Conservation (phyloP, 1,140 invertebrate species). For the Cheumatopsyche charites region DNA sequence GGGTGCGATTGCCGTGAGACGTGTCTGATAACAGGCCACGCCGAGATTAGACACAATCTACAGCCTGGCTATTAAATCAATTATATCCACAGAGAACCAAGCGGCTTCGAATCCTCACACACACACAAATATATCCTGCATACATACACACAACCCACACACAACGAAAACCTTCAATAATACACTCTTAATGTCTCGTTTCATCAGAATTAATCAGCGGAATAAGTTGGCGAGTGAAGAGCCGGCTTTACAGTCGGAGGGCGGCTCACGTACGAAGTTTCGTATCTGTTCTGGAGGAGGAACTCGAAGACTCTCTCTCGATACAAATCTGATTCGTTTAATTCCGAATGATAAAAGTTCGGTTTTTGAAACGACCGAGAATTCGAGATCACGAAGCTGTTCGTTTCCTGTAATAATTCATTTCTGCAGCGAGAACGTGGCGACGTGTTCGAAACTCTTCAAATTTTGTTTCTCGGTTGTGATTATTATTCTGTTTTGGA, state of each 20-base stretch:
- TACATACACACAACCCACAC: not conserved
- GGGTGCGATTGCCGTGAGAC: slow-evolving; percentile 37
- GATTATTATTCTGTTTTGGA: too few species aligned
- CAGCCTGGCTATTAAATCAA: slow-evolving; percentile 26
- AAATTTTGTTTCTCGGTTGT: too few species aligned
- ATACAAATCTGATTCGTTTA: slow-evolving; percentile 6
- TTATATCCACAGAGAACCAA: slow-evolving; percentile 8
- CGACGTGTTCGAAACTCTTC: too few species aligned
- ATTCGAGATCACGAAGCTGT: too few species aligned
- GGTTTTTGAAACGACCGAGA: too few species aligned
- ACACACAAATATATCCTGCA: not conserved
- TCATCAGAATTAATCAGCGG: too few species aligned
- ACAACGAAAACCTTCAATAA: not conserved
- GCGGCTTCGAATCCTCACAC: slow-evolving; percentile 16
- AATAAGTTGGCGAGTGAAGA: not conserved
- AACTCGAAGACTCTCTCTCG: not conserved
- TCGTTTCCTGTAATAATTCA: too few species aligned
- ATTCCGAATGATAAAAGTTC: too few species aligned
- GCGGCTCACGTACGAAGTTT: too few species aligned
- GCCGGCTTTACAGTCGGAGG: too few species aligned
- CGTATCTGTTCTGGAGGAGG: not conserved
- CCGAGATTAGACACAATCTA: slow-evolving; percentile 36
- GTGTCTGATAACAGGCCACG: slow-evolving; percentile 39
- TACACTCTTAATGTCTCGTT: too few species aligned
- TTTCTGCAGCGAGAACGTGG: too few species aligned